Percentiles rank a stretch among this genome's conserved stretches.
Evolutionary conservation across 2,797 vertebrate genomes (phyloP).

Genomic region (Sebastes steindachneri): DNA sequence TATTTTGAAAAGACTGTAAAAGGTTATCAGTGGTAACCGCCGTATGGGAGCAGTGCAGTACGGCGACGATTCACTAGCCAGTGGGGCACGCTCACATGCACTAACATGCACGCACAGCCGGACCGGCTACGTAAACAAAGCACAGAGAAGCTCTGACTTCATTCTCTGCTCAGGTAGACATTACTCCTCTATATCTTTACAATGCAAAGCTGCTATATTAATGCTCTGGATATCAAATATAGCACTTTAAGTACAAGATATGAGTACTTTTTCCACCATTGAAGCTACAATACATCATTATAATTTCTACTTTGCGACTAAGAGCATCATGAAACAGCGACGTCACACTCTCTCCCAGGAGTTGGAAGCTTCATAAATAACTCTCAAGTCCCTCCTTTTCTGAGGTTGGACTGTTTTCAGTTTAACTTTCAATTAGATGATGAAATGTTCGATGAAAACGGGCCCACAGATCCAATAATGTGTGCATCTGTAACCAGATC

Average conservation of each 20-base stretch:
- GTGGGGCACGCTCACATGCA: not conserved
- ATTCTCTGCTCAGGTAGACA: not conserved
- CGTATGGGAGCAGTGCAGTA: no score
- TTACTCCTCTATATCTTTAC: not conserved
- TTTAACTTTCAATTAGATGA: not conserved
- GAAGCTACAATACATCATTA: not conserved
- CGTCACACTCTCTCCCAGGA: not conserved
- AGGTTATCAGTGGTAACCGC: no score
- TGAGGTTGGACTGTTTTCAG: not conserved
- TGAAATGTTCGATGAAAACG: not conserved
- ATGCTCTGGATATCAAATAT: not conserved
- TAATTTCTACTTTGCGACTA: not conserved
- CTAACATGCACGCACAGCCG: not conserved
- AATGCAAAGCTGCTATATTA: not conserved
- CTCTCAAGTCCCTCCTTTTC: not conserved
- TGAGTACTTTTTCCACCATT: not conserved
- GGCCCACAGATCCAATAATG: not conserved
- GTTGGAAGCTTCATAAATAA: not conserved
- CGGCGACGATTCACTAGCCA: not conserved
- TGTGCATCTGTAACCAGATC: not conserved
- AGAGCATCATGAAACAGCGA: not conserved
- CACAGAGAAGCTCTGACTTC: not conserved
- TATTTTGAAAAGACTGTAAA: no score
- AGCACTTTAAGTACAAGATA: no score
- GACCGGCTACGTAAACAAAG: not conserved